Conservation (phyloP, 2,113 vertebrate species). For the Datnioides undecimradiatus region DNA sequence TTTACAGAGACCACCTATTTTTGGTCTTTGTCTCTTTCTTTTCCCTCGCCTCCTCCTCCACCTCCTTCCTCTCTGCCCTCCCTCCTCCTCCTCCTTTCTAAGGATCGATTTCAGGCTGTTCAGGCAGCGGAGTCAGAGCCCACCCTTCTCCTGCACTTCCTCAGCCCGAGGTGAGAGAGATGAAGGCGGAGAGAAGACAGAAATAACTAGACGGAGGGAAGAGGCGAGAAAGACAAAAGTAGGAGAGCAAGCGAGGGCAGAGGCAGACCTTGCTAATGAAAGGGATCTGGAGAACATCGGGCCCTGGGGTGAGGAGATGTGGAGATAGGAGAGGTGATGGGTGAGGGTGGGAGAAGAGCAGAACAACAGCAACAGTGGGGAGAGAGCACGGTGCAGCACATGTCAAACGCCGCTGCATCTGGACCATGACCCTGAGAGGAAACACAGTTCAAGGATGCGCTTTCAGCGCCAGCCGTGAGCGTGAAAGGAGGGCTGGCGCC, state of each 20-base stretch:
- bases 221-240: conserved; percentile 50
- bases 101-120: conserved; percentile 83
- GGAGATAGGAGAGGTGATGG: conserved; percentile 45
- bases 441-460: neutral
- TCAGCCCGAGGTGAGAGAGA: conserved; percentile 68
- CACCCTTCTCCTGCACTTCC: conserved; percentile 42
- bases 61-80: neutral
- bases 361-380: conserved; percentile 35
- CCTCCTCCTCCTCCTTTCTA: conserved; percentile 40
- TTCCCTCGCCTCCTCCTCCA: conserved; percentile 21
- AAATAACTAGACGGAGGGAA: conserved; percentile 65
- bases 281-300: conserved; percentile 46
- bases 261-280: conserved; percentile 66
- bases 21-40: conserved; percentile 48
- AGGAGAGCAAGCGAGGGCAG: conserved; percentile 28
- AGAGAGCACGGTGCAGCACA: conserved; percentile 11
- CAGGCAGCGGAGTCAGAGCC: conserved; percentile 82
- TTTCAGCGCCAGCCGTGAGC: no score
- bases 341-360: conserved; percentile 40
- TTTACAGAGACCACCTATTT: conserved; percentile 38
- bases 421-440: conserved; percentile 36
- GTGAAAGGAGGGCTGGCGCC: no score
- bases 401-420: neutral
- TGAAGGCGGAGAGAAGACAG: conserved; percentile 55
- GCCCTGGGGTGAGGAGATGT: conserved; percentile 43